Percentiles rank a stretch among this genome's conserved stretches.
These are phyloP conservation scores for Hypsopygia costalis DNA, from an alignment of 2,888 invertebrate genomes.

Conservation along the genomic window DNA sequence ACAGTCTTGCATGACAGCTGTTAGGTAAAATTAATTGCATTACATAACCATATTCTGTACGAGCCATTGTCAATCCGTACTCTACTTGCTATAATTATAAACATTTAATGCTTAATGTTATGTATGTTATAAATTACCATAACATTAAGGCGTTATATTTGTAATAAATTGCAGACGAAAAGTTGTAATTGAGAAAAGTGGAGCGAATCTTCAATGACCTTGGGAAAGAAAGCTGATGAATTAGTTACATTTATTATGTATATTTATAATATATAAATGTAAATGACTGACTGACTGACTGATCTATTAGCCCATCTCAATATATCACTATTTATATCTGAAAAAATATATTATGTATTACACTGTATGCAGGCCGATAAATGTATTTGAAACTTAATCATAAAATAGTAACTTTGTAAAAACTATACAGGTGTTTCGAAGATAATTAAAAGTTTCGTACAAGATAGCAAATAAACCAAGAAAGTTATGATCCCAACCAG, in stretches of 20 bases:
- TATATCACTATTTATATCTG: too few relatives aligned
- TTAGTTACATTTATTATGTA: conserved; percentile 7
- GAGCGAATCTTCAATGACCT: conserved; percentile 39
- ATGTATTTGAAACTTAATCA: too few relatives aligned
- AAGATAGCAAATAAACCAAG: neutral
- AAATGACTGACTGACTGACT: too few relatives aligned
- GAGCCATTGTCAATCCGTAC: conserved; percentile 26
- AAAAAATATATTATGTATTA: too few relatives aligned
- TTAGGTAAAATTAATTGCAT: conserved; percentile 18
- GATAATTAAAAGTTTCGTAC: too few relatives aligned
- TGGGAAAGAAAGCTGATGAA: conserved; percentile 15
- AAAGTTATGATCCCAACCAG: neutral
- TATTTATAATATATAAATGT: neutral
- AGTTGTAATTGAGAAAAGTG: conserved; percentile 42
- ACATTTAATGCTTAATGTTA: conserved; percentile 1
- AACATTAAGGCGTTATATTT: conserved; percentile 1
- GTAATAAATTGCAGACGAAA: conserved; percentile 33
- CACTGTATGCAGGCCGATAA: too few relatives aligned
- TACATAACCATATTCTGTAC: conserved; percentile 16
- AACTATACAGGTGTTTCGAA: too few relatives aligned
- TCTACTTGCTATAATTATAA: neutral
- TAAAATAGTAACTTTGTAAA: too few relatives aligned
- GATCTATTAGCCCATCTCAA: too few relatives aligned
- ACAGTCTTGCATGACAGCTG: conserved; percentile 13
- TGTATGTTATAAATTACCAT: neutral